Percentiles rank a stretch among this genome's conserved stretches.
These are phyloP conservation scores for Thysanoteuthis rhombus DNA, from an alignment of 2,888 invertebrate species.

Conservation along the genomic window DNA sequence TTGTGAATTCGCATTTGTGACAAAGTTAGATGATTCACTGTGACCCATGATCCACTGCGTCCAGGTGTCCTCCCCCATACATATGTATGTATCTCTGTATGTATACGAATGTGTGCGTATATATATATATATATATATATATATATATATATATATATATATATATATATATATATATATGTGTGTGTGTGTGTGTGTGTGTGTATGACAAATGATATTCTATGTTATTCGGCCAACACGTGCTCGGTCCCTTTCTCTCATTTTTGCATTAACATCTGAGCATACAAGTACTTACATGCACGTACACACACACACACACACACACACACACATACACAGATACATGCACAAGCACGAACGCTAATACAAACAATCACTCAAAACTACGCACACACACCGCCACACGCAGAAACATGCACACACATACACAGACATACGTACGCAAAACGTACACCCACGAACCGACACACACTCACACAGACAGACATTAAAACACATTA, in stretches of 20 bases:
- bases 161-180: conserved; percentile 21
- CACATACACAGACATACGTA: conserved; percentile 25
- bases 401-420: conserved; percentile 29
- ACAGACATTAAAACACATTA: conserved; percentile 20
- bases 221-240: no score
- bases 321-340: background rate
- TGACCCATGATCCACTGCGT: no score
- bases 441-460: background rate
- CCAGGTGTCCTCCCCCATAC: background rate
- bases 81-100: no score
- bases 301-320: background rate
- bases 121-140: background rate
- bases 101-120: background rate
- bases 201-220: no score
- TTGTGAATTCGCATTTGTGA: no score
- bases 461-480: conserved; percentile 28
- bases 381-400: background rate
- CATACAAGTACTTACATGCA: background rate
- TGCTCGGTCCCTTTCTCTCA: no score
- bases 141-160: conserved; percentile 17
- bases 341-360: background rate
- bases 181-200: no score
- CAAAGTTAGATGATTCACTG: no score
- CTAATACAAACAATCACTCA: background rate
- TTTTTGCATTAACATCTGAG: no score